These are phyloP conservation scores for Bursaphelenchus okinawaensis DNA, from an alignment of 2,888 invertebrate genomes.

Conservation along the genomic window DNA sequence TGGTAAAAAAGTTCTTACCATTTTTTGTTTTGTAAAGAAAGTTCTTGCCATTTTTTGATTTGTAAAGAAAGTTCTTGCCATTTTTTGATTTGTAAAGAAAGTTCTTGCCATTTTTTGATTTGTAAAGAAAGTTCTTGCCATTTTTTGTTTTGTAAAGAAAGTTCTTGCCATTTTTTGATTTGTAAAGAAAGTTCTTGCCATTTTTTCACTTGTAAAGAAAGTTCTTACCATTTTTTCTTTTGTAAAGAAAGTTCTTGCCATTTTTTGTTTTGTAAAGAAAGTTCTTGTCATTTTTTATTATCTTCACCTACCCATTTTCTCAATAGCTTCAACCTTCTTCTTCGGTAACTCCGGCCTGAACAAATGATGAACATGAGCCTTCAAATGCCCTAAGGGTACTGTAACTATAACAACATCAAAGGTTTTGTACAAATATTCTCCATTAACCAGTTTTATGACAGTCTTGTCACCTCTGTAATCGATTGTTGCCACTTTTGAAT, in stretches of 20 bases:
- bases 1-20: not conserved
- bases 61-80: not conserved
- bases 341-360: conserved; percentile 38
- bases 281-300: not conserved
- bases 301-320: conserved; percentile 28
- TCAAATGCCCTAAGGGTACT: conserved; percentile 48
- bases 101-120: not conserved
- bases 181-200: too few relatives aligned
- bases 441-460: conserved; percentile 17
- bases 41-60: not conserved
- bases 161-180: not conserved
- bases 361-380: conserved; percentile 28
- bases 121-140: not conserved
- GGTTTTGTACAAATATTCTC: conserved; percentile 13
- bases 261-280: too few relatives aligned
- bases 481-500: conserved; percentile 38
- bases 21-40: too few relatives aligned
- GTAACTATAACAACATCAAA: conserved; percentile 52
- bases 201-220: not conserved
- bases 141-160: not conserved
- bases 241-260: not conserved
- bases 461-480: conserved; percentile 26
- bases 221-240: not conserved
- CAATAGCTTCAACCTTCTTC: conserved; percentile 43
- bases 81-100: too few relatives aligned